A percentile compares a stretch with the other conserved stretches of the same genome.
phyloP scores from a whole-genome alignment of 2,888 invertebrate genomes.

The Phyto melanocephala region DNA sequence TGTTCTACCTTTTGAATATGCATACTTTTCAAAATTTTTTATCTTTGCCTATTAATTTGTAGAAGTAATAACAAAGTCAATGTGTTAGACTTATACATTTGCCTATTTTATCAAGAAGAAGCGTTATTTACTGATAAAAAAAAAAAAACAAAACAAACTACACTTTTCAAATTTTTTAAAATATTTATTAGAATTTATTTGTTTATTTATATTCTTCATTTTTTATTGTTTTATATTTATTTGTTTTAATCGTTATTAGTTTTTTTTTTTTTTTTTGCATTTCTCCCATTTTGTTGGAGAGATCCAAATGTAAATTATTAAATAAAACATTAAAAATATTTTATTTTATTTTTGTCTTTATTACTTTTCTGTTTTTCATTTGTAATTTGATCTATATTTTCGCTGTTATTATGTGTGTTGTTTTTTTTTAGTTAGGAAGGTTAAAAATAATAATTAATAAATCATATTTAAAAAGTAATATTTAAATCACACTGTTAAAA shows the following conservation, averaged over 20 bases:
- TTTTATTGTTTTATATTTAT: conserved; percentile 26
- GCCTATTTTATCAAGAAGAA: too few species aligned
- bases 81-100: too few species aligned
- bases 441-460: background rate
- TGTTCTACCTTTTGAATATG: too few species aligned
- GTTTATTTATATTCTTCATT: conserved; percentile 40
- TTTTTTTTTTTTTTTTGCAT: conserved; percentile 47
- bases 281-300: conserved; percentile 35
- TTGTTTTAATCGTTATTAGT: conserved; percentile 54
- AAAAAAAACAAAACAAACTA: too few species aligned
- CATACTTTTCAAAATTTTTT: too few species aligned
- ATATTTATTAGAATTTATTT: conserved; percentile 42
- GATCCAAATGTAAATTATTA: conserved; percentile 59
- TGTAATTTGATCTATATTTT: background rate
- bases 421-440: too few species aligned
- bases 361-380: conserved; percentile 24
- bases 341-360: conserved; percentile 58
- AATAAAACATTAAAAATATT: conserved; percentile 59
- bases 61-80: too few species aligned
- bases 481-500: conserved; percentile 17
- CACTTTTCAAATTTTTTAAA: conserved; percentile 16
- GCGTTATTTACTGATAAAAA: too few species aligned
- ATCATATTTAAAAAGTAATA: background rate
- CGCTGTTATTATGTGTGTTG: background rate
- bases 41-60: too few species aligned